Conservation (phyloP, 2,113 vertebrate genomes). For the Pomatorhinus ruficollis region DNA sequence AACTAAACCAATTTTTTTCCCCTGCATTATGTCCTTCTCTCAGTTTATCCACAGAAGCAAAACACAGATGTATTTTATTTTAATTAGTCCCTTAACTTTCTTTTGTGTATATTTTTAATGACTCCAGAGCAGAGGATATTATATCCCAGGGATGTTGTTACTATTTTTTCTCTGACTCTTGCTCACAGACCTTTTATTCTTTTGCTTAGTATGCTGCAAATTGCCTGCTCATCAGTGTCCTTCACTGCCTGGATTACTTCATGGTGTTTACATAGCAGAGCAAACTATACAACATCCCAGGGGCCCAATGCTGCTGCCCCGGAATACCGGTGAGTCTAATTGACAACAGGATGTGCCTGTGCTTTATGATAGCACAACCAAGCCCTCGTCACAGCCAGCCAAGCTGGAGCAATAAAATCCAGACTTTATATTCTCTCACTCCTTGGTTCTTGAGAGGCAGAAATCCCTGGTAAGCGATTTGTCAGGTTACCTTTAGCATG, state of each 20-base stretch:
- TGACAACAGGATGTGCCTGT: constrained; percentile 49
- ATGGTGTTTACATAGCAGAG: constrained; percentile 56
- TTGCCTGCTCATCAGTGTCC: constrained; percentile 34
- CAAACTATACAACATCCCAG: constrained; percentile 44
- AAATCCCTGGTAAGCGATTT: neutral
- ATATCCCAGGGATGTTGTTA: constrained; percentile 45
- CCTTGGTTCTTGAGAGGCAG: neutral
- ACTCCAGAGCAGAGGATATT: constrained; percentile 12
- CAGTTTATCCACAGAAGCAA: neutral
- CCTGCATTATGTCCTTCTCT: neutral
- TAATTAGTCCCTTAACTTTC: constrained; percentile 17
- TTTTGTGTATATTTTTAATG: constrained; percentile 10
- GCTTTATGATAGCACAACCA: constrained; percentile 1
- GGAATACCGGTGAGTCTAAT: constrained; percentile 19
- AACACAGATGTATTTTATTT: constrained; percentile 8
- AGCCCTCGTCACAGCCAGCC: neutral
- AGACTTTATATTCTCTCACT: neutral
- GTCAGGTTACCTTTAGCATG: neutral
- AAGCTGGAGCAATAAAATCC: neutral
- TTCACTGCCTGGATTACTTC: constrained; percentile 13
- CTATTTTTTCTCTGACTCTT: constrained; percentile 16
- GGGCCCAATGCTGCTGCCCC: constrained; percentile 4
- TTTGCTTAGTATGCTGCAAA: neutral
- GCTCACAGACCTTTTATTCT: neutral
- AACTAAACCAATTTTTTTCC: neutral